phyloP scores from a whole-genome alignment of 1,140 invertebrate genomes.

The Papilio aristodemus region DNA sequence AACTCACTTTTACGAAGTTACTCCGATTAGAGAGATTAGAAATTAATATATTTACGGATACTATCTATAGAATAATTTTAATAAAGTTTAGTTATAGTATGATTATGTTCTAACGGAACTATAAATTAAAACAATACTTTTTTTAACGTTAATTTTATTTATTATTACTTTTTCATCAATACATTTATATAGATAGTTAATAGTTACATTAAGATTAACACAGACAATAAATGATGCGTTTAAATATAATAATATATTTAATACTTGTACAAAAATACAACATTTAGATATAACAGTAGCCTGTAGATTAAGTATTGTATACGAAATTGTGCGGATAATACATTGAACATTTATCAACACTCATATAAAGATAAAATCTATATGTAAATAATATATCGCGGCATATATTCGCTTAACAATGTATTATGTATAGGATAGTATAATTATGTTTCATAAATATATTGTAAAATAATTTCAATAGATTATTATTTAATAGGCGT shows the following conservation, averaged over 20 bases:
- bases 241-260: neutral
- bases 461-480: neutral
- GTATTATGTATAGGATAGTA: neutral
- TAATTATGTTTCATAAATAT: too few species aligned
- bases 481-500: neutral
- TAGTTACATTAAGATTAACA: neutral
- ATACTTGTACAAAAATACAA: constrained; percentile 2
- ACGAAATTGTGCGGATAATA: neutral
- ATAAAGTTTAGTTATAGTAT: too few species aligned
- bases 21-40: too few species aligned
- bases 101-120: too few species aligned
- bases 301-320: neutral
- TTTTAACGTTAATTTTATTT: neutral
- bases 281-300: neutral
- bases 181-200: neutral
- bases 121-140: neutral
- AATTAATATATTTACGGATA: too few species aligned
- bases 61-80: too few species aligned
- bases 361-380: neutral
- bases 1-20: too few species aligned
- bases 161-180: neutral
- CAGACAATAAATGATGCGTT: neutral
- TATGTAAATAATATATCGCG: neutral
- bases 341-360: neutral
- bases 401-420: neutral